Conservation (phyloP, 2,888 invertebrate species). For the Drosophila histrio region DNA sequence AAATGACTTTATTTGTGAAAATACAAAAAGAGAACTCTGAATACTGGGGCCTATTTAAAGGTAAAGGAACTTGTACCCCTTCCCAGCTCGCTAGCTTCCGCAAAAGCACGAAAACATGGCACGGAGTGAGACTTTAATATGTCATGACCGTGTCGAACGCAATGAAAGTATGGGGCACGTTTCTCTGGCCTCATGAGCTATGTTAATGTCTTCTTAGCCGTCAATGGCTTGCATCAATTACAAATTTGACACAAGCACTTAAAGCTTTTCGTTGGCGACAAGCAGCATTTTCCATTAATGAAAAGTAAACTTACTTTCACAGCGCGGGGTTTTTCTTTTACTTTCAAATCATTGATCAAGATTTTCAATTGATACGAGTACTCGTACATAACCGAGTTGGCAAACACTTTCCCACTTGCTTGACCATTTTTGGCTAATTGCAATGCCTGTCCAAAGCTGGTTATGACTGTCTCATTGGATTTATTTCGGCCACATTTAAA, state of each 20-base stretch:
- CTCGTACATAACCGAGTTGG: slow-evolving; percentile 22
- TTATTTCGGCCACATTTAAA: slow-evolving; percentile 19
- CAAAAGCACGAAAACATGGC: slow-evolving; percentile 26
- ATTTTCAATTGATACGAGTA: slow-evolving; percentile 58
- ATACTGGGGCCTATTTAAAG: slow-evolving; percentile 1
- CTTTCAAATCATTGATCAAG: slow-evolving; percentile 77
- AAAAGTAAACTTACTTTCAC: slow-evolving; percentile 73
- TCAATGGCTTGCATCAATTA: slow-evolving; percentile 57
- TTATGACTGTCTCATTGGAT: slow-evolving; percentile 21
- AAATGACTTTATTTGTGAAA: not conserved
- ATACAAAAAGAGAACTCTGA: not conserved
- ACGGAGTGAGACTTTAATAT: slow-evolving; percentile 39
- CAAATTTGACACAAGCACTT: slow-evolving; percentile 73
- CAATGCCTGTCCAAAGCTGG: slow-evolving; percentile 20
- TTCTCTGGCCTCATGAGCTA: slow-evolving; percentile 38
- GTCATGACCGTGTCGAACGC: slow-evolving; percentile 71
- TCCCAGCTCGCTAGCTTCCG: not conserved
- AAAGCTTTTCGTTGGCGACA: slow-evolving; percentile 26
- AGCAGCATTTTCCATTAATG: slow-evolving; percentile 41
- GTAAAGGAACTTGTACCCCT: not conserved
- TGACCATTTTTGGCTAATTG: slow-evolving; percentile 68
- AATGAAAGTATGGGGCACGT: slow-evolving; percentile 66
- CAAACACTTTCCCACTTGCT: slow-evolving; percentile 67
- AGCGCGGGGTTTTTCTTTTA: slow-evolving; percentile 42
- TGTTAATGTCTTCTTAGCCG: slow-evolving; percentile 40